Evolutionary conservation across 2,888 invertebrate genomes (phyloP).

Genomic region (Xestia xanthographa): DNA sequence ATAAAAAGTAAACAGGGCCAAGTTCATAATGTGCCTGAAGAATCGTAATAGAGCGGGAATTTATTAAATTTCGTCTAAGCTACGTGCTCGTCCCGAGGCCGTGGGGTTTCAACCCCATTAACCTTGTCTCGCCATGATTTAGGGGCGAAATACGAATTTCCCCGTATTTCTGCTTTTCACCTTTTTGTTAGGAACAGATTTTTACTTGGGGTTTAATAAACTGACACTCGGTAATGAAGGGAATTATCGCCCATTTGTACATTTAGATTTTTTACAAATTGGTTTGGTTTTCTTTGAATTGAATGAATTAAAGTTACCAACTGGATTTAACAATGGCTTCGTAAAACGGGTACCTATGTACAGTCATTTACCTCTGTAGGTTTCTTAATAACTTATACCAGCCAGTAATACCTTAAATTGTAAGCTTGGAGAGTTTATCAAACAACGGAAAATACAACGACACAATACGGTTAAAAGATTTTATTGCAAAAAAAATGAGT

Average conservation of each 20-base stretch:
- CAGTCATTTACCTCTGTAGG: neutral
- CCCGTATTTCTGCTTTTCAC: constrained; percentile 79
- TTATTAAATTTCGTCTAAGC: constrained; percentile 86
- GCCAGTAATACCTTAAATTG: neutral
- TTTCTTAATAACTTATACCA: neutral
- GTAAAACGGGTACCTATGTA: neutral
- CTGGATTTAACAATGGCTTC: constrained; percentile 7
- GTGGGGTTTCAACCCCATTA: constrained; percentile 87
- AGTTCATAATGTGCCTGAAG: constrained; percentile 71
- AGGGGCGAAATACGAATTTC: constrained; percentile 85
- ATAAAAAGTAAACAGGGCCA: constrained; percentile 70
- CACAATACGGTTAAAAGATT: neutral
- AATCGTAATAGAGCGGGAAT: constrained; percentile 83
- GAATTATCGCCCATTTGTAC: constrained; percentile 74
- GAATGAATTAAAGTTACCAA: constrained; percentile 14
- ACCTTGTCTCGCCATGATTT: constrained; percentile 89
- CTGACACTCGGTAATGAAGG: constrained; percentile 81
- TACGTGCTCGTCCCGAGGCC: constrained; percentile 86
- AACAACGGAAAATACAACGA: neutral
- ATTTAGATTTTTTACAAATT: constrained; percentile 53
- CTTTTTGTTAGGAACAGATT: constrained; percentile 83
- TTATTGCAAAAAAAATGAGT: neutral
- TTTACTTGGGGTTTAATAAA: constrained; percentile 82
- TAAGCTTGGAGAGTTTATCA: neutral
- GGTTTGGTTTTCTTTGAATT: constrained; percentile 26